These are phyloP conservation scores for Fabriciana adippe DNA, from an alignment of 2,888 invertebrate genomes.

Conservation along the genomic window DNA sequence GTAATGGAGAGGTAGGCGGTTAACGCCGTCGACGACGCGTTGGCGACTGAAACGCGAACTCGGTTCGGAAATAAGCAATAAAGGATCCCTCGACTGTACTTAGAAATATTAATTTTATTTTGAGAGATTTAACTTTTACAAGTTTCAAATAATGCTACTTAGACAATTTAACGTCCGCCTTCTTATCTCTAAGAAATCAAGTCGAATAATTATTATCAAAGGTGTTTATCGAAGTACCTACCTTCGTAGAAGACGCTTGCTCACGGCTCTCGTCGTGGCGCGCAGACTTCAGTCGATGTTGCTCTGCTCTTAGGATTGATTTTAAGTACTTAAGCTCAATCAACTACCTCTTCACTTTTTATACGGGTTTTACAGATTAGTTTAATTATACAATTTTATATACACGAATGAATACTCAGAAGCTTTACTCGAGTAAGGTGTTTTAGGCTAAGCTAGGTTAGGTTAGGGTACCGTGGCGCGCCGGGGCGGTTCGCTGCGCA, in stretches of 20 bases:
- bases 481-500: constrained; percentile 73
- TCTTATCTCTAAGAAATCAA: constrained; percentile 71
- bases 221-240: constrained; percentile 52
- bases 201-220: constrained; percentile 48
- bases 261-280: constrained; percentile 45
- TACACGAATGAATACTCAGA: constrained; percentile 81
- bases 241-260: constrained; percentile 51
- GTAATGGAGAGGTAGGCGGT: constrained; percentile 58
- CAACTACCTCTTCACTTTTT: constrained; percentile 82
- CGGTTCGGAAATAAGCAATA: constrained; percentile 73
- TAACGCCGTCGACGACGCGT: constrained; percentile 61
- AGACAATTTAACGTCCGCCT: constrained; percentile 78
- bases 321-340: constrained; percentile 81
- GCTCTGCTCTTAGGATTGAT: constrained; percentile 71
- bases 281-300: constrained; percentile 56
- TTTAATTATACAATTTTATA: constrained; percentile 82
- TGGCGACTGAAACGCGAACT: constrained; percentile 77
- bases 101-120: constrained; percentile 81
- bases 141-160: constrained; percentile 75
- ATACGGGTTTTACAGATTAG: constrained; percentile 82
- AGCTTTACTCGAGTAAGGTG: constrained; percentile 82
- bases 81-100: constrained; percentile 79
- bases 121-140: constrained; percentile 77
- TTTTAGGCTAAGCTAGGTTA: constrained; percentile 61
- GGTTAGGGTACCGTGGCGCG: constrained; percentile 63